phyloP scores from a whole-genome alignment of 2,113 vertebrate species.

The Apeltes quadracus region DNA sequence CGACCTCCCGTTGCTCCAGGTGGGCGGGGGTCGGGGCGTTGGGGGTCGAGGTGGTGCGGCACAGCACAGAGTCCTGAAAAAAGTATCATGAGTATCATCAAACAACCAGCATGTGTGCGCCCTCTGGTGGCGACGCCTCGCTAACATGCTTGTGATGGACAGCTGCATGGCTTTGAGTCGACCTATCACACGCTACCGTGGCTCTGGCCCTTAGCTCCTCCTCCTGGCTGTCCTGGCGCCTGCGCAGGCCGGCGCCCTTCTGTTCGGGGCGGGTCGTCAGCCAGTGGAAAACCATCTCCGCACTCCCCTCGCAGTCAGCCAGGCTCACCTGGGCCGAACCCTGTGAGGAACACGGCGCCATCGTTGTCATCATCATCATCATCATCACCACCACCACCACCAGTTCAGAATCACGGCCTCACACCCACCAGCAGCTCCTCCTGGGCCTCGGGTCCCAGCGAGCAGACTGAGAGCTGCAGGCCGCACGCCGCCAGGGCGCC shows the following conservation, averaged over 20 bases:
- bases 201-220: conserved; percentile 79
- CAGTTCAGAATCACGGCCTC: too few relatives aligned
- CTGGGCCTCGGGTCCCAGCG: conserved; percentile 86
- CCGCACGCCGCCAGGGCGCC: conserved; percentile 83
- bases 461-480: conserved; percentile 90
- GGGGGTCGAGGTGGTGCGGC: conserved; percentile 79
- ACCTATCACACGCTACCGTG: conserved; percentile 32
- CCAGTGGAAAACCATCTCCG: conserved; percentile 92
- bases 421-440: conserved; percentile 91
- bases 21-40: conserved; percentile 76
- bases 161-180: too few relatives aligned
- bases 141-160: too few relatives aligned
- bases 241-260: conserved; percentile 62
- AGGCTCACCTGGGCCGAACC: conserved; percentile 89
- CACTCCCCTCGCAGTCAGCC: conserved; percentile 81
- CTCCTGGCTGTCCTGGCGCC: conserved; percentile 59
- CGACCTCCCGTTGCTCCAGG: conserved; percentile 86
- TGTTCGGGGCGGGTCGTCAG: conserved; percentile 78
- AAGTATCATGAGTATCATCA: not conserved
- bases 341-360: conserved; percentile 66
- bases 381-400: too few relatives aligned
- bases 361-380: not conserved
- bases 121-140: not conserved
- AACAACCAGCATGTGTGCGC: not conserved
- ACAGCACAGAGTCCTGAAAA: conserved; percentile 84